Percentiles rank a stretch among this genome's conserved stretches.
These are phyloP conservation scores for Sebastes taczanowskii DNA, from an alignment of 2,797 vertebrate genomes.

Conservation along the genomic window DNA sequence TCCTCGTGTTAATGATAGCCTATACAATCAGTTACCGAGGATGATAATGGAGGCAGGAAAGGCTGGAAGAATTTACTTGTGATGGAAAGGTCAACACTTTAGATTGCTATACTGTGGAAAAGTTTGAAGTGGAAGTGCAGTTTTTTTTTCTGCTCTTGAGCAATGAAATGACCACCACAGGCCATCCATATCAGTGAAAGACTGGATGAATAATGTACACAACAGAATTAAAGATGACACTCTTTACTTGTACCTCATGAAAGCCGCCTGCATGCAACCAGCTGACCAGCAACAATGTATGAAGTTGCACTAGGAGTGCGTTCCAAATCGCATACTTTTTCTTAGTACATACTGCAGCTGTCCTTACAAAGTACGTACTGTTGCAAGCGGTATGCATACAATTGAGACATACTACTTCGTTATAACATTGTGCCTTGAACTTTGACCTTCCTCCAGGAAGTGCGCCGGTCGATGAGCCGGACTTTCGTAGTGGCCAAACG, in stretches of 20 bases:
- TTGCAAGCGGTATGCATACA: background rate
- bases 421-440: background rate
- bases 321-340: background rate
- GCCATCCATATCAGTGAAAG: background rate
- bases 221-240: background rate
- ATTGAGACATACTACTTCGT: background rate
- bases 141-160: background rate
- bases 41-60: background rate
- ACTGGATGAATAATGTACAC: background rate
- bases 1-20: constrained; percentile 5
- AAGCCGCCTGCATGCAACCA: background rate
- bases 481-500: too few relatives aligned
- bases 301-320: background rate
- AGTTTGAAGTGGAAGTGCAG: background rate
- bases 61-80: background rate
- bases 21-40: background rate
- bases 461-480: too few relatives aligned
- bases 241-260: background rate
- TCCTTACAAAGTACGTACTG: background rate
- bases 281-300: background rate
- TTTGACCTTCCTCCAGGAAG: background rate
- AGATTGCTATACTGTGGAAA: background rate
- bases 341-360: background rate
- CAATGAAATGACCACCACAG: background rate
- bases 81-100: background rate